Evolutionary conservation across 2,113 vertebrate species (phyloP).

Genomic region (Taurulus bubalis): DNA sequence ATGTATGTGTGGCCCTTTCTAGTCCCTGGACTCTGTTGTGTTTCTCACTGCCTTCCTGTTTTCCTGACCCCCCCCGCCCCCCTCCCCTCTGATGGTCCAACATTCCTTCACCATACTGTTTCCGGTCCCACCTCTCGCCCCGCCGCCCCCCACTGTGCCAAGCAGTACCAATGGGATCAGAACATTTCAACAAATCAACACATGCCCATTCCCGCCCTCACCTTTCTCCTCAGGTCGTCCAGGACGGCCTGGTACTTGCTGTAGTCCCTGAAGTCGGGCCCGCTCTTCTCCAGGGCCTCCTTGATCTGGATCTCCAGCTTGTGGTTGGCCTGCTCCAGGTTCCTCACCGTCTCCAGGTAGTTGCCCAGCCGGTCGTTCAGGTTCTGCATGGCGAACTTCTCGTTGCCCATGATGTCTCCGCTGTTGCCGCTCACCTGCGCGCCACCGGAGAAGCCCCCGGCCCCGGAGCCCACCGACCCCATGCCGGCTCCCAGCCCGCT

Average conservation of each 20-base stretch:
- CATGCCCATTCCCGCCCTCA: constrained; percentile 64
- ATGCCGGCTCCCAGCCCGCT: constrained; percentile 53
- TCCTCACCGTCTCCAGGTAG: constrained; percentile 85
- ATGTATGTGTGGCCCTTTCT: constrained; percentile 19
- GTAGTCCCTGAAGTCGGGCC: constrained; percentile 84
- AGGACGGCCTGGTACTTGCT: constrained; percentile 84
- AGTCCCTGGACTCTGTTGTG: constrained; percentile 6
- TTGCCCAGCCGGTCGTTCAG: constrained; percentile 85
- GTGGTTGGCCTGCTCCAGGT: constrained; percentile 85
- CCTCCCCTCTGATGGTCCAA: constrained; percentile 10
- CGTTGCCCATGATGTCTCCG: constrained; percentile 83
- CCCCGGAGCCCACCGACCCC: constrained; percentile 46
- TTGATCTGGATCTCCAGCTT: constrained; percentile 85
- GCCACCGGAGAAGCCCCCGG: constrained; percentile 70
- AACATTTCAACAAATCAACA: not conserved
- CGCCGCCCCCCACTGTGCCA: not conserved
- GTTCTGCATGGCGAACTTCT: constrained; percentile 88
- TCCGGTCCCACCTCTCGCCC: constrained; percentile 48
- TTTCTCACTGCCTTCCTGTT: constrained; percentile 54
- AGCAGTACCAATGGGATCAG: not conserved
- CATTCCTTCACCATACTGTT: constrained; percentile 69
- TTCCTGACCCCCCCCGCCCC: constrained; percentile 21
- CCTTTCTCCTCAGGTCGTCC: constrained; percentile 85
- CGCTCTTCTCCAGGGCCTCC: constrained; percentile 84
- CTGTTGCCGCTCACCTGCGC: constrained; percentile 76